Conservation (phyloP, 2,113 vertebrate genomes). For the Todiramphus saurophagus region DNA sequence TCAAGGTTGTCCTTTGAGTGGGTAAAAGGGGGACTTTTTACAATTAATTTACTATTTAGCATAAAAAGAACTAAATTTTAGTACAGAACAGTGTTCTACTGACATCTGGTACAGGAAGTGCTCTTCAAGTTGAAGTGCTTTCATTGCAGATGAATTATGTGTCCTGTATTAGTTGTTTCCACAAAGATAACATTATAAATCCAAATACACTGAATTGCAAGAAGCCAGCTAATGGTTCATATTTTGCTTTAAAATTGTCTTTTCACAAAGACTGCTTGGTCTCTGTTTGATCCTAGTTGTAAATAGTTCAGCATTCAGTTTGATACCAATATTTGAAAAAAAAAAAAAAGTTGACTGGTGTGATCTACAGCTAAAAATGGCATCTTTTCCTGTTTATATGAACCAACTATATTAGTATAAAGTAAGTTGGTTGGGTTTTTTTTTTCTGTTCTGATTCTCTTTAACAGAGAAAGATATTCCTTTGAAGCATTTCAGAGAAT, state of each 20-base stretch:
- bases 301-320: background rate
- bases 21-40: background rate
- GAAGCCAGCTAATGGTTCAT: background rate
- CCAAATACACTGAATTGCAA: background rate
- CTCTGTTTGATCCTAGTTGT: background rate
- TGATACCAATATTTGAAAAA: background rate
- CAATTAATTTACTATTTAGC: background rate
- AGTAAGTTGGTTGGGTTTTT: no score
- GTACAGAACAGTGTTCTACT: background rate
- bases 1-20: background rate
- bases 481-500: background rate
- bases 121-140: constrained; percentile 8
- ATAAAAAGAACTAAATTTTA: background rate
- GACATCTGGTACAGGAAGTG: background rate
- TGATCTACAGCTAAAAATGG: background rate
- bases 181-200: background rate
- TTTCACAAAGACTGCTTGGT: background rate
- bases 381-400: background rate
- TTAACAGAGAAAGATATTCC: background rate
- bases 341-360: background rate
- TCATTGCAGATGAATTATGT: background rate
- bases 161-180: background rate
- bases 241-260: background rate
- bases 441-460: background rate
- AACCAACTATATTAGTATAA: background rate